Base-by-base conservation (phyloP, 2,113 vertebrate genomes). In the Prionailurus viverrinus region DNA sequence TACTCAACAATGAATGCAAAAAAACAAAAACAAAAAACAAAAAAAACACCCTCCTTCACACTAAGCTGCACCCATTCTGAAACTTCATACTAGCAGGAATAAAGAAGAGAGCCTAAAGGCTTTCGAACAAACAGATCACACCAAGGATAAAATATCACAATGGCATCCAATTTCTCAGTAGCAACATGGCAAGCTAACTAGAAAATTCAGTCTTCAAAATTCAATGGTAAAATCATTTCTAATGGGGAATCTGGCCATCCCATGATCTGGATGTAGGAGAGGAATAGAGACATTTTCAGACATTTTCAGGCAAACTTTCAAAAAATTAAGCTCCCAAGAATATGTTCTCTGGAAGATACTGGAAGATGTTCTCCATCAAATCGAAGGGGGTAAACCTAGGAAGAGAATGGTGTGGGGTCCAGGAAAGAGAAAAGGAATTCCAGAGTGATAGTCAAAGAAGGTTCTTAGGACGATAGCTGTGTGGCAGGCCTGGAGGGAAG, bases 231-330 rank as follows among this genome's bases (percentile, higher is more conserved):
- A 89, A 90, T 81, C 0, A 87, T 79, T 96, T 87, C 23, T 74
- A 66, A 82, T 3, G 6, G 53, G 19, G n/a, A 92, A 73, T 73
- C 7, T 13, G 73, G 65, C 74, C 53, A 81, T 55, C 25, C 21
- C 21, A 63, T 86, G 39, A 61, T 76, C 27, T 11, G 33, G 82
- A 95, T 76, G 6, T 90, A 45, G 58, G 36, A 79, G 27, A 87
- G 29, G 29, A 88, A n/a, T 33, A 86, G 79, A 86, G 25, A 69
- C 33, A 61, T 68, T 84, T 95, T 53, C 78, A 85, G 27, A 80
- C 33, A 63, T 69, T 85, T 95, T 55, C 58, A 85, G 51, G 91
- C 19, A 73, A 69, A 95, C 23, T 91, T 91, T 79, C 71, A 69
- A 51, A 78, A 85, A 55, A 80, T 29, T 81, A 80, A 80, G 41